These are phyloP conservation scores for Mormyrus hasselquistii DNA, from an alignment of 2,797 vertebrate species.

Conservation along the genomic window DNA sequence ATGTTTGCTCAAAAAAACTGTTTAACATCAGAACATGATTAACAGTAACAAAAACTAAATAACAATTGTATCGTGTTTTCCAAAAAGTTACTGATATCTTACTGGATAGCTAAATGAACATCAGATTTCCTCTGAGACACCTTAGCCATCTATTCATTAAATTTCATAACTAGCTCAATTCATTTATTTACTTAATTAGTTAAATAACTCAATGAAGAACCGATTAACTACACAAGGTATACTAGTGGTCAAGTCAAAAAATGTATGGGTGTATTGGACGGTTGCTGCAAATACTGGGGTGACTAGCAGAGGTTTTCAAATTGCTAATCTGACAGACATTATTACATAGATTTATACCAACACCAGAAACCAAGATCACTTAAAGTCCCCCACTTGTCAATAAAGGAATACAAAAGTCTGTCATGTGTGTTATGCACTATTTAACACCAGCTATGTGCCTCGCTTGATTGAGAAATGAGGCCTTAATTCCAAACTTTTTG, in stretches of 20 bases:
- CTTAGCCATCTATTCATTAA: neutral
- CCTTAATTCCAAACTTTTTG: neutral
- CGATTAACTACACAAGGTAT: neutral
- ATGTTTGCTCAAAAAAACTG: neutral
- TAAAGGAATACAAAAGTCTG: neutral
- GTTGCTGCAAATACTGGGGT: neutral
- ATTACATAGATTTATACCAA: neutral
- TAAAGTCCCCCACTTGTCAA: neutral
- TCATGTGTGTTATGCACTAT: neutral
- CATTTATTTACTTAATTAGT: neutral
- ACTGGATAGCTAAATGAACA: neutral
- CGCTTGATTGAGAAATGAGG: neutral
- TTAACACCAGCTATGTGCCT: neutral
- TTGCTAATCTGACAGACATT: neutral
- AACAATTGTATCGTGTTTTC: neutral
- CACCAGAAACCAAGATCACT: neutral
- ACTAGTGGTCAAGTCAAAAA: neutral
- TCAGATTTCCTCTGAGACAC: neutral
- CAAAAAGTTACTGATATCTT: neutral
- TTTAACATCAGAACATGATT: neutral
- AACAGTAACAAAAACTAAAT: neutral
- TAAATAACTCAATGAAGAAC: neutral
- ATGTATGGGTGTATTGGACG: neutral
- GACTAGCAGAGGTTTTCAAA: neutral
- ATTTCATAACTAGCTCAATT: neutral